Conservation (phyloP, 2,113 vertebrate species). For the Rhinoderma darwinii region DNA sequence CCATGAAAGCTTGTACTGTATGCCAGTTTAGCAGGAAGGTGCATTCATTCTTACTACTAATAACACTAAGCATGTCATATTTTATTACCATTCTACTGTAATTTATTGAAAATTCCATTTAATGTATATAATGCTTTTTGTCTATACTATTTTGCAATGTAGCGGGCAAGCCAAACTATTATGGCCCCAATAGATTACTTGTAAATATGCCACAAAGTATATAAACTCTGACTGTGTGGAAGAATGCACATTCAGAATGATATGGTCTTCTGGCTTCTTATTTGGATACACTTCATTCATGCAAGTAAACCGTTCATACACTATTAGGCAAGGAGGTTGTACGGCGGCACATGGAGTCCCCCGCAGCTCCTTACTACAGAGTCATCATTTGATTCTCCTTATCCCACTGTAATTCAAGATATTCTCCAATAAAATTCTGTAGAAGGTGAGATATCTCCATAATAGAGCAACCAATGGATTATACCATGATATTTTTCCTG, state of each 20-base stretch:
- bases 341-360: no score
- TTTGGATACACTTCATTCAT: background rate
- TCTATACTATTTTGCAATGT: background rate
- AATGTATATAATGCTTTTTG: background rate
- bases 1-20: background rate
- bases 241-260: background rate
- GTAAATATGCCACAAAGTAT: background rate
- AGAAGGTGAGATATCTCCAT: background rate
- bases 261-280: background rate
- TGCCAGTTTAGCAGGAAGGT: constrained; percentile 33
- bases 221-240: background rate
- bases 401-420: background rate
- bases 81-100: background rate
- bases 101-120: background rate
- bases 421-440: background rate
- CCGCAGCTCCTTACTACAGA: no score
- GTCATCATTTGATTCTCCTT: no score
- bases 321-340: no score
- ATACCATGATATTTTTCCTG: no score
- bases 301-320: background rate
- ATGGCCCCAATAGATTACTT: background rate
- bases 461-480: no score
- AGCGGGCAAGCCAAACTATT: background rate
- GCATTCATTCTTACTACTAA: constrained; percentile 47
- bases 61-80: background rate